These are phyloP conservation scores for Thumatha senex DNA, from an alignment of 2,888 invertebrate species.

Conservation along the genomic window DNA sequence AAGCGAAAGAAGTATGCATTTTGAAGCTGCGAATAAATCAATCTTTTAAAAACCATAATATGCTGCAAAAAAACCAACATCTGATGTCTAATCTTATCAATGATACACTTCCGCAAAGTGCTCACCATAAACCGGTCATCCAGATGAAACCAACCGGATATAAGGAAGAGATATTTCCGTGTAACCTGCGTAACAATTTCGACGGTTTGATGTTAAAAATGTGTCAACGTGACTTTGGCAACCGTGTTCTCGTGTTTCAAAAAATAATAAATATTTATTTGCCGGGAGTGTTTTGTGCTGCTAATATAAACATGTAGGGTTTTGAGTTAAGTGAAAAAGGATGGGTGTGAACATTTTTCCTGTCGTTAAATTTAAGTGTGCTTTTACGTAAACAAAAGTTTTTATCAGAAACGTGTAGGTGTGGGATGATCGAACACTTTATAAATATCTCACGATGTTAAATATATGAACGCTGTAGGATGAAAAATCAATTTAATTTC, in stretches of 20 bases:
- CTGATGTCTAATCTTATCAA: slow-evolving; percentile 20
- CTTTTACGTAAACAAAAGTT: not conserved
- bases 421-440: not conserved
- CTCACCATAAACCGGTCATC: slow-evolving; percentile 26
- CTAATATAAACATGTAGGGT: slow-evolving; percentile 4
- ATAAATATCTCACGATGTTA: too few species aligned
- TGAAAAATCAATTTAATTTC: too few species aligned
- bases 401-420: not conserved
- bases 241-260: slow-evolving; percentile 4
- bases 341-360: slow-evolving; percentile 3
- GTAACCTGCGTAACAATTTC: slow-evolving; percentile 33
- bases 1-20: too few species aligned
- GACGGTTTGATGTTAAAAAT: slow-evolving; percentile 22
- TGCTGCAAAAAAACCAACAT: too few species aligned
- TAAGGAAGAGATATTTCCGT: slow-evolving; percentile 6
- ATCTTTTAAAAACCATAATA: too few species aligned
- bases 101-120: slow-evolving; percentile 29
- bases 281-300: not conserved
- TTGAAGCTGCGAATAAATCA: too few species aligned
- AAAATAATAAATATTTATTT: slow-evolving; percentile 9
- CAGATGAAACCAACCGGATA: slow-evolving; percentile 24
- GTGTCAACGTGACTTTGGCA: slow-evolving; percentile 14
- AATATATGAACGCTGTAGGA: too few species aligned
- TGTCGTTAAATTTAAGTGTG: slow-evolving; percentile 1
- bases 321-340: slow-evolving; percentile 2